Conservation (phyloP, 2,888 invertebrate genomes). For the Troglohyphantes excavatus region DNA sequence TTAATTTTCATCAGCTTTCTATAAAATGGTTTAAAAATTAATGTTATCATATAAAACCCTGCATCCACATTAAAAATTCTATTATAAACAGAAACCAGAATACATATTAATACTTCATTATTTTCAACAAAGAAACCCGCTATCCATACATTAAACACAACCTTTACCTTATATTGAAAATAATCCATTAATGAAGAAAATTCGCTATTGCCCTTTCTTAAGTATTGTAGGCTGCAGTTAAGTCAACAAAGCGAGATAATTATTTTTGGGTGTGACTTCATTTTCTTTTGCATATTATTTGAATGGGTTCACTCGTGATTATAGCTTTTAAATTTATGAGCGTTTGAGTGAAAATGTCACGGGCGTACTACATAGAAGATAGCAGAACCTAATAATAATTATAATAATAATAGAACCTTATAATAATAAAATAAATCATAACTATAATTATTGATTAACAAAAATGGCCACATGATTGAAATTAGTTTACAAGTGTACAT, state of each 20-base stretch:
- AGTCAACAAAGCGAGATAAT: constrained; percentile 52
- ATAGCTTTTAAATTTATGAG: constrained; percentile 1
- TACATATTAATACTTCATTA: not conserved
- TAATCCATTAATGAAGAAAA: constrained; percentile 17
- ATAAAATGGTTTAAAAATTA: no score
- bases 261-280: not conserved
- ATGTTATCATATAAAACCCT: not conserved
- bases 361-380: no score
- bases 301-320: not conserved
- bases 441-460: no score
- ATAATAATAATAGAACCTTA: no score
- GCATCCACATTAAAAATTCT: not conserved
- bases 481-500: no score
- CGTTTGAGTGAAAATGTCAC: no score
- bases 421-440: no score
- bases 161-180: not conserved
- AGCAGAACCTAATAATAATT: no score
- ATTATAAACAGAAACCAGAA: not conserved
- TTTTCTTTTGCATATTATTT: constrained; percentile 8
- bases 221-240: not conserved
- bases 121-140: not conserved
- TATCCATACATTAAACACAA: not conserved
- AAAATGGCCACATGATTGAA: no score
- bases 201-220: constrained; percentile 19
- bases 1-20: no score